Conservation (phyloP, 2,888 invertebrate genomes). For the Thera britannica region DNA sequence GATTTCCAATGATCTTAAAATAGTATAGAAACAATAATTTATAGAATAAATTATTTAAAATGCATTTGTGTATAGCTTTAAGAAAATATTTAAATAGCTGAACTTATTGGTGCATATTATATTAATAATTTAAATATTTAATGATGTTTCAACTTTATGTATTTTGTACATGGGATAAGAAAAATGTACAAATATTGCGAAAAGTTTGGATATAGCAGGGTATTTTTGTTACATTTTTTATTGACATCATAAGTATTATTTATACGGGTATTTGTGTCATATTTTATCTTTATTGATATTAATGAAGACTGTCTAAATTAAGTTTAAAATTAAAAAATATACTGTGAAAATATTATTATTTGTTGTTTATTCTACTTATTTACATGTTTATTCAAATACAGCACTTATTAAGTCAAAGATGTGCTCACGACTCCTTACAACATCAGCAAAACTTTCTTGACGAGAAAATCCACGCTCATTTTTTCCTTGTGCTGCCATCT, state of each 20-base stretch:
- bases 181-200: slow-evolving; percentile 35
- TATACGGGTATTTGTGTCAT: slow-evolving; percentile 62
- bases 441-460: not conserved
- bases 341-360: too few species aligned
- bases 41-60: slow-evolving; percentile 2
- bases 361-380: too few species aligned
- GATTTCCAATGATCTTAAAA: slow-evolving; percentile 61
- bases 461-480: slow-evolving; percentile 1
- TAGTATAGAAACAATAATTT: slow-evolving; percentile 6
- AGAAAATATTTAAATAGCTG: slow-evolving; percentile 57
- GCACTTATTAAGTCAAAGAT: too few species aligned
- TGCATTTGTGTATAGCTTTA: slow-evolving; percentile 47
- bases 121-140: slow-evolving; percentile 24
- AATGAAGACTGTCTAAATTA: slow-evolving; percentile 37
- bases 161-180: slow-evolving; percentile 24
- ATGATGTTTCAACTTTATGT: slow-evolving; percentile 9
- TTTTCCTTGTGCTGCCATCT: slow-evolving; percentile 34
- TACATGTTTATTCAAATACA: too few species aligned
- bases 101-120: slow-evolving; percentile 68
- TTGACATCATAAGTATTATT: slow-evolving; percentile 3
- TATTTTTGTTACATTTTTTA: slow-evolving; percentile 33
- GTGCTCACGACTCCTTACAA: not conserved
- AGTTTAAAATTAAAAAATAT: too few species aligned
- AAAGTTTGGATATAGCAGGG: slow-evolving; percentile 61
- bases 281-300: slow-evolving; percentile 37